Evolutionary conservation across 2,888 invertebrate species (phyloP), one percentile per base, ranked within the genome.

Genomic region (Drosophila bunnanda): DNA sequence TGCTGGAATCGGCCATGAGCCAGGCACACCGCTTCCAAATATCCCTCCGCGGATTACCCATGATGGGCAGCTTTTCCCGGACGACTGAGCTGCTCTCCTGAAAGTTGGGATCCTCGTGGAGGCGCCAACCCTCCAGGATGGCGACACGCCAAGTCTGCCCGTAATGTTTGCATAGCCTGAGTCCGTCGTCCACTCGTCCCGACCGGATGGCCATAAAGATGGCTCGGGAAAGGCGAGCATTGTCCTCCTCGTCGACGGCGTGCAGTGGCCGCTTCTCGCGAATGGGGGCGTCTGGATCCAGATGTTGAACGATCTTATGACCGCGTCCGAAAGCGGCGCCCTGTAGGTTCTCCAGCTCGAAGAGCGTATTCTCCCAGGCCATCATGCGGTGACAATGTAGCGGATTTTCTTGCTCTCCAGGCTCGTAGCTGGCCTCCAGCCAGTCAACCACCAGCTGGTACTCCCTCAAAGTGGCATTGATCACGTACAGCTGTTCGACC

Each of bases 121-220:
- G 93, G 62, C 95, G 94, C 98, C 98, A 98, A 4, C 98, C 98
- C 91, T 98, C 96, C 41, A 98, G 93, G 25, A 97, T 95, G 6
- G 97, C 97, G 1, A 98, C 98, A 55, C 97, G 93, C 98, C 98
- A 98, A 2, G 96, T 95, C 91, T 98, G 98, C 0, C 98, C 98
- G 85, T 96, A 96, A 88, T 95, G 96, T 46, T 95, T 94, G 87
- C 98, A 97, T 38, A 98, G 92, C 71, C 96, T 94, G 89, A 98
- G 95, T 2, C 98, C 98, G 92, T 96, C 96, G 78, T 96, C 95
- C 68, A 98, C 94, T 82, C 96, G 95, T 0, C 98, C 98, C 91
- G 97, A 96, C 32, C 98, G 94, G 46, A 98, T 94, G 93, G 96
- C 95, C 15, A 93, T 93, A 89, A 97, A 97, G 39, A 92, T 90